These are phyloP conservation scores for Phainopepla nitens DNA, from an alignment of 2,113 vertebrate species.

Conservation along the genomic window DNA sequence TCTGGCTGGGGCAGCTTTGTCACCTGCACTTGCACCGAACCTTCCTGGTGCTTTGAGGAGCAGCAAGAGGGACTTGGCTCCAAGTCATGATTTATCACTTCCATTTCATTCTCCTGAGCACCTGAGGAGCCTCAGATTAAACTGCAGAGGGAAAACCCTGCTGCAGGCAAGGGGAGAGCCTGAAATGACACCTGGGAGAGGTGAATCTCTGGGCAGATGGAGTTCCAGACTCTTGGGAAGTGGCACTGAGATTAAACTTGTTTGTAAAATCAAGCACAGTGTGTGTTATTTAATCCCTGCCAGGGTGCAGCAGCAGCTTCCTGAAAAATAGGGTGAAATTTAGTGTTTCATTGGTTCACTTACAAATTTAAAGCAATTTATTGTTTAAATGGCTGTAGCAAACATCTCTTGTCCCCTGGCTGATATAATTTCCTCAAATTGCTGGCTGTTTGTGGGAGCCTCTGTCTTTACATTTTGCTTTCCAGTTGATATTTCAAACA, in stretches of 20 bases:
- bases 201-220: not conserved
- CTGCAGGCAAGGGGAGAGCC: not conserved
- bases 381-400: not conserved
- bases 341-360: not conserved
- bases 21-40: not conserved
- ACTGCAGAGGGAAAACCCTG: not conserved
- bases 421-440: not conserved
- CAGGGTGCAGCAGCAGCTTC: not conserved
- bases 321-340: not conserved
- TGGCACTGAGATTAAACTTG: not conserved
- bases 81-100: rapidly evolving
- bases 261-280: not conserved
- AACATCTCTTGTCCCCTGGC: not conserved
- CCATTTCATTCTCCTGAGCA: not conserved
- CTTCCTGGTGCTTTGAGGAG: not conserved
- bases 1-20: not conserved
- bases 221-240: not conserved
- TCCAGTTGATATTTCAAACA: slow-evolving; percentile 2
- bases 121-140: not conserved
- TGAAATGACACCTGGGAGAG: not conserved
- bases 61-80: not conserved
- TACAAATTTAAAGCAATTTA: not conserved
- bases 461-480: not conserved
- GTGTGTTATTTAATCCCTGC: not conserved
- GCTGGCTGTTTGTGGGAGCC: not conserved